Evolutionary conservation across 2,888 invertebrate genomes (phyloP).

Genomic region (Mesoligia furuncula): DNA sequence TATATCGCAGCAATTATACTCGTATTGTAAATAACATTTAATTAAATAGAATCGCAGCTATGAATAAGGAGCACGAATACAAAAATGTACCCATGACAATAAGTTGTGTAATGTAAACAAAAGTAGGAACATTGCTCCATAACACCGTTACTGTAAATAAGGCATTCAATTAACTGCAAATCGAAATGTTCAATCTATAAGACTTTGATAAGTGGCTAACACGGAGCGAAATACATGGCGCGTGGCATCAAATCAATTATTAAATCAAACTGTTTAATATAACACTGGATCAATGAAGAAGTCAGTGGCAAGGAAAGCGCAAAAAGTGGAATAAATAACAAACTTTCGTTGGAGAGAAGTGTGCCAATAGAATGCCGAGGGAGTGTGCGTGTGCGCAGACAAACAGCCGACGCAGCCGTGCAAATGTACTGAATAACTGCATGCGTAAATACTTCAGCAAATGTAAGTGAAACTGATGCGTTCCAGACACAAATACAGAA

Average conservation of each 20-base stretch:
- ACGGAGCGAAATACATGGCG: constrained; percentile 24
- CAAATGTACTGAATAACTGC: constrained; percentile 77
- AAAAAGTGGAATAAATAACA: constrained; percentile 84
- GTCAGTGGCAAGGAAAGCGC: constrained; percentile 76
- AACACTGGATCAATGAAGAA: constrained; percentile 76
- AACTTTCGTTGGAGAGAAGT: constrained; percentile 86
- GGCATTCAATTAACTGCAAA: constrained; percentile 10
- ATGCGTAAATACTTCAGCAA: constrained; percentile 74
- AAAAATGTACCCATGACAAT: neutral
- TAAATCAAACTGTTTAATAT: constrained; percentile 73
- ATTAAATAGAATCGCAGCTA: neutral
- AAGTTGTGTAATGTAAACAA: constrained; percentile 6
- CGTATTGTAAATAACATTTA: constrained; percentile 3
- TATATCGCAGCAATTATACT: constrained; percentile 5
- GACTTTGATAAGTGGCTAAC: constrained; percentile 38
- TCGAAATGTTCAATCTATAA: constrained; percentile 25
- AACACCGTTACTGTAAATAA: neutral
- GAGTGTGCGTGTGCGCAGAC: constrained; percentile 74
- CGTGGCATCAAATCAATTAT: constrained; percentile 70
- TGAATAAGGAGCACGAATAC: neutral
- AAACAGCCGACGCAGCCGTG: constrained; percentile 61
- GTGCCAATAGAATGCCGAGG: constrained; percentile 83
- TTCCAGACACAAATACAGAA: constrained; percentile 50
- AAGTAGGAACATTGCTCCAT: neutral
- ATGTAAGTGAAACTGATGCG: constrained; percentile 81